Evolutionary conservation across 2,797 vertebrate genomes (phyloP).

Genomic region (Phoeniculus purpureus): DNA sequence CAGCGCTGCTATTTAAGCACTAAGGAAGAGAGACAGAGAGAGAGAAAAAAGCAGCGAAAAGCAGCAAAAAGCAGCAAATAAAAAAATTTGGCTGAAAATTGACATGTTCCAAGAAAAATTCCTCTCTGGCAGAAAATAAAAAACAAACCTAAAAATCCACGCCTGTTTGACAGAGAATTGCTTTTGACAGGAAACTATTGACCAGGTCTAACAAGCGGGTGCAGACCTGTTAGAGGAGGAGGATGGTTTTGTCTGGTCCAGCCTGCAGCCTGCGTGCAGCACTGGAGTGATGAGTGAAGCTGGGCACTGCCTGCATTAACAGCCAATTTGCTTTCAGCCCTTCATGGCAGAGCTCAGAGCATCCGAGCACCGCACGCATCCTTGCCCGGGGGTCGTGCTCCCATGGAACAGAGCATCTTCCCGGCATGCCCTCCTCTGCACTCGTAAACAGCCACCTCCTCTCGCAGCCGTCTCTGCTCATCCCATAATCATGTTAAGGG

Average conservation of each 20-base stretch:
- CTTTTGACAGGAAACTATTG: conserved; percentile 60
- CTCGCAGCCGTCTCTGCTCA: background rate
- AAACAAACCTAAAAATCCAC: background rate
- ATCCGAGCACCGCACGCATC: rapidly evolving
- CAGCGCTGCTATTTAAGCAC: background rate
- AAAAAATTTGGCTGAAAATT: conserved; percentile 34
- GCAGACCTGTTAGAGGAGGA: background rate
- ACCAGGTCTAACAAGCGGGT: conserved; percentile 52
- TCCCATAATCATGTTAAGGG: conserved; percentile 47
- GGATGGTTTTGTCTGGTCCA: background rate
- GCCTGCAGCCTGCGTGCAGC: rapidly evolving
- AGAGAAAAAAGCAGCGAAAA: background rate
- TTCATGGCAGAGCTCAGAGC: background rate
- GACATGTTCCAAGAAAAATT: conserved; percentile 25
- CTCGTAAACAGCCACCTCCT: background rate
- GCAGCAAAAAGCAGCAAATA: background rate
- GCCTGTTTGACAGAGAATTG: conserved; percentile 34
- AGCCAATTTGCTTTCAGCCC: conserved; percentile 29
- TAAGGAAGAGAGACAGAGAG: background rate
- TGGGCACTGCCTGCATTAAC: background rate
- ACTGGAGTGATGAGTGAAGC: background rate
- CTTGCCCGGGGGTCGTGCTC: background rate
- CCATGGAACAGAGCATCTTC: background rate
- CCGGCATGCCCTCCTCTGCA: background rate
- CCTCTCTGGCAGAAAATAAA: background rate